Percentiles rank a stretch among this genome's conserved stretches.
These are phyloP conservation scores for Etheostoma spectabile DNA, from an alignment of 2,113 vertebrate genomes.

Conservation along the genomic window DNA sequence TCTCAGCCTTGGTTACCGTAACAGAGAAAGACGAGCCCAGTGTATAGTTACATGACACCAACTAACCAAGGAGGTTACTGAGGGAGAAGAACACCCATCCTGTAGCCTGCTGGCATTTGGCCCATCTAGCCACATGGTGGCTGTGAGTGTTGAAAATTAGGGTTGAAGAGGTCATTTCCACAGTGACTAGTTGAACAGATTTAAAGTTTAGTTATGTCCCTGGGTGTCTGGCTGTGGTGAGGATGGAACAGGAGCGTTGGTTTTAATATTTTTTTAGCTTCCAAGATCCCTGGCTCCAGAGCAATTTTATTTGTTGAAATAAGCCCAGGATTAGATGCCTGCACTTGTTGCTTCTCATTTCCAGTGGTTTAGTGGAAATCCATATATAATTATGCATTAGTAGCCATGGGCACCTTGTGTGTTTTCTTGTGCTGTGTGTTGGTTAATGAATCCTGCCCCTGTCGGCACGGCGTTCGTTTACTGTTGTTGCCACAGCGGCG, in stretches of 20 bases:
- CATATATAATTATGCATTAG: conserved; percentile 32
- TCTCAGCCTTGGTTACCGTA: conserved; percentile 77
- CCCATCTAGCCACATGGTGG: conserved; percentile 52
- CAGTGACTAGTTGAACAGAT: conserved; percentile 43
- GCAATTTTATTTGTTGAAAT: conserved; percentile 27
- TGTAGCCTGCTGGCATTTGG: conserved; percentile 66
- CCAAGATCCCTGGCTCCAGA: conserved; percentile 7
- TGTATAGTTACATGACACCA: conserved; percentile 63
- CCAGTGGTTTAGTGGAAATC: conserved; percentile 14
- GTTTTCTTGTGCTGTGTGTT: conserved; percentile 34
- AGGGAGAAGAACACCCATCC: conserved; percentile 66
- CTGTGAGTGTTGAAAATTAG: conserved; percentile 64
- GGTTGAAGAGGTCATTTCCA: conserved; percentile 41
- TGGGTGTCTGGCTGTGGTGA: conserved; percentile 10
- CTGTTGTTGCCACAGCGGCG: conserved; percentile 76
- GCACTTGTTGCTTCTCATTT: conserved; percentile 30
- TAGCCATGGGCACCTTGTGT: conserved; percentile 43
- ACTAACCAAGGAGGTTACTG: conserved; percentile 49
- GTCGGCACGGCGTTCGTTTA: conserved; percentile 66
- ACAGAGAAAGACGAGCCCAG: conserved; percentile 71
- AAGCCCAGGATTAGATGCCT: conserved; percentile 12
- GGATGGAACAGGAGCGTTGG: conserved; percentile 10
- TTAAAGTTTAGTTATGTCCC: conserved; percentile 39
- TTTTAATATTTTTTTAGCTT: conserved; percentile 21
- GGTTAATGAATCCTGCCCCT: conserved; percentile 63